These are phyloP conservation scores for Prunella fulvescens DNA, from an alignment of 2,113 vertebrate species.

Conservation along the genomic window DNA sequence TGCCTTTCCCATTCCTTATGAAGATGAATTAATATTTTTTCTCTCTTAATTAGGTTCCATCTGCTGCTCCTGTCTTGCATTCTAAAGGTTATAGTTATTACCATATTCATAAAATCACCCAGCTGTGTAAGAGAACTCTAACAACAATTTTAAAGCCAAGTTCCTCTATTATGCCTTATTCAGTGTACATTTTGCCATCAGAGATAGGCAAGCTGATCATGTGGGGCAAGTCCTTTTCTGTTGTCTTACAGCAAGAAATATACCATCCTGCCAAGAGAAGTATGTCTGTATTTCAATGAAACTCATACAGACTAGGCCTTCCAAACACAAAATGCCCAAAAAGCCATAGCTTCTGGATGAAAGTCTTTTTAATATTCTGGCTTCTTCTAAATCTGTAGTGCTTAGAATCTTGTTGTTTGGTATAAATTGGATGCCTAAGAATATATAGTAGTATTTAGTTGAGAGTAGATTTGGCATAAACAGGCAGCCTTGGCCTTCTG, in stretches of 20 bases:
- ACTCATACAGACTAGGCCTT: background rate
- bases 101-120: conserved; percentile 68
- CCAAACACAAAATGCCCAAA: background rate
- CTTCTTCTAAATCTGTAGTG: background rate
- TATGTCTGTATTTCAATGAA: background rate
- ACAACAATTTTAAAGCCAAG: conserved; percentile 52
- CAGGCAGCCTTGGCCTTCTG: conserved; percentile 1
- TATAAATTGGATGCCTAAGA: background rate
- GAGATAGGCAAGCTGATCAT: background rate
- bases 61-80: conserved; percentile 66
- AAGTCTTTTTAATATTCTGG: background rate
- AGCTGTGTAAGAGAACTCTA: conserved; percentile 67
- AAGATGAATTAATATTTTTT: conserved; percentile 75
- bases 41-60: conserved; percentile 74
- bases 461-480: background rate
- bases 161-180: conserved; percentile 49
- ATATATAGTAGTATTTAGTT: background rate
- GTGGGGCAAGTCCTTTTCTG: background rate
- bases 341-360: background rate
- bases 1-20: conserved; percentile 56
- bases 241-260: conserved; percentile 22
- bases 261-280: background rate
- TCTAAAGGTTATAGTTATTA: conserved; percentile 76
- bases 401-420: background rate
- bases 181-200: conserved; percentile 13